phyloP scores from a whole-genome alignment of 2,797 vertebrate genomes.

The Sebastes steindachneri region DNA sequence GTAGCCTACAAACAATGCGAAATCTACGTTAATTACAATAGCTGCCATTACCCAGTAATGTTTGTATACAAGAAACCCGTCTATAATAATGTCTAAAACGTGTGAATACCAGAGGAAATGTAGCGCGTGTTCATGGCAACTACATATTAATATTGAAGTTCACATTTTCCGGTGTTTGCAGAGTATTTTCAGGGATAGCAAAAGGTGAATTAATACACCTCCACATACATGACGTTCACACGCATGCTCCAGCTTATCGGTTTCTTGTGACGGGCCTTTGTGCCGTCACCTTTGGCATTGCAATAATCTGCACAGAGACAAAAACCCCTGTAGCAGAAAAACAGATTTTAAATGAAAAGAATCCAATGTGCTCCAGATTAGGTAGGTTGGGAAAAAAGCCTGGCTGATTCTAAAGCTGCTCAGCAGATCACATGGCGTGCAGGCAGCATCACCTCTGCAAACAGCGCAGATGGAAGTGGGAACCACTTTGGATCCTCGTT shows the following conservation, averaged over 20 bases:
- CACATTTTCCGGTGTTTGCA: not conserved
- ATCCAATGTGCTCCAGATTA: constrained; percentile 74
- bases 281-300: constrained; percentile 69
- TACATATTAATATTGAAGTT: not conserved
- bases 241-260: constrained; percentile 71
- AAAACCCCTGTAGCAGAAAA: constrained; percentile 62
- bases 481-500: constrained; percentile 32
- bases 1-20: too few species aligned
- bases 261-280: constrained; percentile 73
- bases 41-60: fast-evolving
- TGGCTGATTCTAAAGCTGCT: constrained; percentile 61
- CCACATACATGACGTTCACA: constrained; percentile 25
- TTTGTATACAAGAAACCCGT: too few species aligned
- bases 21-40: too few species aligned
- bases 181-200: not conserved
- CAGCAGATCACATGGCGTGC: constrained; percentile 58
- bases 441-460: constrained; percentile 57
- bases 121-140: not conserved
- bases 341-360: constrained; percentile 76
- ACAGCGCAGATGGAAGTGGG: constrained; percentile 35
- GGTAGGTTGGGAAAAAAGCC: constrained; percentile 33
- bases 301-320: constrained; percentile 72
- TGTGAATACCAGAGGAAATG: not conserved
- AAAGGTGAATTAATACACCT: constrained; percentile 44
- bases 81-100: not conserved